phyloP scores from a whole-genome alignment of 2,888 invertebrate genomes.

The Caenorhabditis sulstoni region DNA sequence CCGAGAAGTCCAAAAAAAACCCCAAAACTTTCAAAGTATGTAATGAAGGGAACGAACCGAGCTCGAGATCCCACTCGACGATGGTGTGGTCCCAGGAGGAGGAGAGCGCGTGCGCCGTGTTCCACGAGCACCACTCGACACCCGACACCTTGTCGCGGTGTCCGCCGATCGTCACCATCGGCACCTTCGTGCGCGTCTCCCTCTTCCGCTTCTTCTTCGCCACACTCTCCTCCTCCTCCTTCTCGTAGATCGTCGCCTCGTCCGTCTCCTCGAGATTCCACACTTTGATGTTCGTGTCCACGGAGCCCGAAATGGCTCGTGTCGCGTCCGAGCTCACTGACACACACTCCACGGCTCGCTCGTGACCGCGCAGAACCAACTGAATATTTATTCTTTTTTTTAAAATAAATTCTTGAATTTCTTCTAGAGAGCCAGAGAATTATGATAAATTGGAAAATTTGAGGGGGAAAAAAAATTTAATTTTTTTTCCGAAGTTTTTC shows the following conservation, averaged over 20 bases:
- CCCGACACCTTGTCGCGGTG: slow-evolving; percentile 91
- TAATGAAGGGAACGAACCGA: slow-evolving; percentile 62
- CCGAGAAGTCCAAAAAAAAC: slow-evolving; percentile 13
- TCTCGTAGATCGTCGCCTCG: slow-evolving; percentile 58
- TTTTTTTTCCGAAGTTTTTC: too few relatives aligned
- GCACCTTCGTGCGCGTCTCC: slow-evolving; percentile 81
- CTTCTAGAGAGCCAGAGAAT: too few relatives aligned
- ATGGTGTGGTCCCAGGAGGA: slow-evolving; percentile 96
- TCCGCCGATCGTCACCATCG: slow-evolving; percentile 90
- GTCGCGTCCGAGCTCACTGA: slow-evolving; percentile 86
- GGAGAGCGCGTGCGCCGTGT: slow-evolving; percentile 86
- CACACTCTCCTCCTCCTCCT: slow-evolving; percentile 54
- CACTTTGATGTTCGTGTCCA: slow-evolving; percentile 82
- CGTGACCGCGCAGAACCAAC: slow-evolving; percentile 88
- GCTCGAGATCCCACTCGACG: slow-evolving; percentile 90
- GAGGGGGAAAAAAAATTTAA: too few relatives aligned
- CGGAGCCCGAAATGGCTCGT: slow-evolving; percentile 82
- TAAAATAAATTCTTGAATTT: too few relatives aligned
- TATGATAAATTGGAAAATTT: too few relatives aligned
- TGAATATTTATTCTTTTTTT: slow-evolving; percentile 8
- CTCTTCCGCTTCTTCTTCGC: slow-evolving; percentile 66
- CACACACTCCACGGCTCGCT: slow-evolving; percentile 92
- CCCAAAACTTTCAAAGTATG: too few relatives aligned
- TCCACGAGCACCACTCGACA: slow-evolving; percentile 89
- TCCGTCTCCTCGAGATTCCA: slow-evolving; percentile 81